These are phyloP conservation scores for Brachyopa scutellaris DNA, from an alignment of 2,888 invertebrate genomes.

Conservation along the genomic window DNA sequence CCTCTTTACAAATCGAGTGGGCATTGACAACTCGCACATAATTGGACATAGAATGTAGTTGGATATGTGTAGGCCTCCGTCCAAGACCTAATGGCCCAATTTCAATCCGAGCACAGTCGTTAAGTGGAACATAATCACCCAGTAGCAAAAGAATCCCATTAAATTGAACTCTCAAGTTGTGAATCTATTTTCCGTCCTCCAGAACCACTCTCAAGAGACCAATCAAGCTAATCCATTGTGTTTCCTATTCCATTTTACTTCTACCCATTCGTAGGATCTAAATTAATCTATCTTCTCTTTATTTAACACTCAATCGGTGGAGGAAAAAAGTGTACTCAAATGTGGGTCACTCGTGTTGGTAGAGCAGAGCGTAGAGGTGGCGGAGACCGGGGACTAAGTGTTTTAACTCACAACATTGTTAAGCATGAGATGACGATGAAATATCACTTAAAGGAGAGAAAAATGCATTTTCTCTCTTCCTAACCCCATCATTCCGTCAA, in stretches of 20 bases:
- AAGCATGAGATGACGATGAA: conserved; percentile 45
- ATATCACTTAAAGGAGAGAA: conserved; percentile 50
- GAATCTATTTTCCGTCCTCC: conserved; percentile 12
- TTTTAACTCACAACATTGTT: conserved; percentile 2
- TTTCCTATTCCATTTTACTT: conserved; percentile 1
- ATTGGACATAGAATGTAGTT: not conserved
- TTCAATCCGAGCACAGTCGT: conserved; percentile 14
- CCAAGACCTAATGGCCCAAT: conserved; percentile 41
- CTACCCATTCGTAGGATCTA: conserved; percentile 44
- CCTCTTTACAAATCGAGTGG: conserved; percentile 1
- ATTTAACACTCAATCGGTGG: conserved; percentile 70
- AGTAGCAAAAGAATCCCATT: conserved; percentile 49
- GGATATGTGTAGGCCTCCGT: not conserved
- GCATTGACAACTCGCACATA: conserved; percentile 13
- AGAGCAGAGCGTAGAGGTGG: not conserved
- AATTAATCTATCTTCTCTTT: conserved; percentile 63
- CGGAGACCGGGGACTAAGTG: not conserved
- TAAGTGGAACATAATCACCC: conserved; percentile 55
- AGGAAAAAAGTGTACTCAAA: conserved; percentile 37
- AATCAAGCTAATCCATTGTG: conserved; percentile 69
- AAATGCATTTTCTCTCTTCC: conserved; percentile 17
- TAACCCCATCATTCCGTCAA: conserved; percentile 43
- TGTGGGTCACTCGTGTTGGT: conserved; percentile 51
- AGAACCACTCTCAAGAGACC: conserved; percentile 33
- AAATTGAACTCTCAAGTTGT: conserved; percentile 41